Base-by-base conservation (phyloP, 2,113 vertebrate species). In the Rhagologus leucostigma region DNA sequence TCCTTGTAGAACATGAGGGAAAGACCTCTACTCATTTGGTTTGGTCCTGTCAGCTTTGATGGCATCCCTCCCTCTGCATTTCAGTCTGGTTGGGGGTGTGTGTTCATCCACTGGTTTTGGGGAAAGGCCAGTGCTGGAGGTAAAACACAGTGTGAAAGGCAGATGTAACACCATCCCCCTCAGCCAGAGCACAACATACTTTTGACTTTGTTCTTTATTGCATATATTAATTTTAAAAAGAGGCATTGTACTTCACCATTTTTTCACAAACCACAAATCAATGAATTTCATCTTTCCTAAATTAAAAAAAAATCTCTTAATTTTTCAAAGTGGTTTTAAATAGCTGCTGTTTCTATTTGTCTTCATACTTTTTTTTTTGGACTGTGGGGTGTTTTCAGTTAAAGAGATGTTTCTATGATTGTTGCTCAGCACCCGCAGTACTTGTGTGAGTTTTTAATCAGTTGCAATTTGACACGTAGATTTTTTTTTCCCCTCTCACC, bases 1-100 rank as follows among this genome's bases (percentile, higher is more conserved):
- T 12, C 18, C 44, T 73, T 12, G 0, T 16, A 80, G 32, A 76
- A 23, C 62, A n/a, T 0, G 1, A 47, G 1, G 4, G 23, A 71
- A 93, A 68, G 37, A 8, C 19, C 57, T 81, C 44, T 53, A 13
- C 7, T 41, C 13, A 3, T 53, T 46, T 75, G 39, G 2, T 39
- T 86, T 70, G 37, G 35, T 44, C 35, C 50, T 55, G 20, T 42
- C 10, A 6, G 11, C 32, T 71, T 27, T 90, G 49, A 49, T 9
- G 2, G 6, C 39, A 35, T 33, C 22, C 11, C 52, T 33, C 22
- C 11, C 52, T 84, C 62, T n/a, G 53, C 87, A 55, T 87, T 75
- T 62, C 23, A 67, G 0, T 6, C 47, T 67, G 23, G 9, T 22
- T 21, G 7, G 6, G 11, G 24, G 5, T 2, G 0, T 47, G 57